Percentiles rank a stretch among this genome's conserved stretches.
Evolutionary conservation across 2,113 vertebrate species (phyloP).

Genomic region (Leucosticte australis): DNA sequence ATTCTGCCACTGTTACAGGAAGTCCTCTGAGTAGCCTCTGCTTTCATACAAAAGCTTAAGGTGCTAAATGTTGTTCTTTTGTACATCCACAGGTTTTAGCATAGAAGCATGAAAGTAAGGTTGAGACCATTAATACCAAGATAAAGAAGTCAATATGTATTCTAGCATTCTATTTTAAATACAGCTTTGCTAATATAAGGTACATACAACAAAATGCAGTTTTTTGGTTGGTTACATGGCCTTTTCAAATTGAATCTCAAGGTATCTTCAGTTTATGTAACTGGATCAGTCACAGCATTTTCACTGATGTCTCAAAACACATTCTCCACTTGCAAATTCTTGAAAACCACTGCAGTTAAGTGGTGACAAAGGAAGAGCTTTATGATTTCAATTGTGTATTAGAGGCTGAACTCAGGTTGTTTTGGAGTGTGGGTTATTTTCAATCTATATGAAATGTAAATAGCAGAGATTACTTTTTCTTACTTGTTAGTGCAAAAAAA

Average conservation of each 20-base stretch:
- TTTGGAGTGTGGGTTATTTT: background rate
- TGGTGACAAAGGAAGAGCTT: background rate
- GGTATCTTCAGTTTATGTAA: background rate
- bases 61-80: background rate
- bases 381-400: background rate
- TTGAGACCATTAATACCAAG: background rate
- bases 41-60: background rate
- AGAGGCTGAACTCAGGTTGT: background rate
- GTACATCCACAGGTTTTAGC: background rate
- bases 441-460: background rate
- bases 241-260: background rate
- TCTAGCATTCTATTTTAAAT: background rate
- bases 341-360: background rate
- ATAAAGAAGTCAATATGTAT: background rate
- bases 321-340: background rate
- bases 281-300: background rate
- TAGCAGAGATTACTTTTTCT: background rate
- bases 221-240: background rate
- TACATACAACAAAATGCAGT: background rate
- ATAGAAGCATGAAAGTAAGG: background rate
- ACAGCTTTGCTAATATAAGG: background rate
- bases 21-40: background rate
- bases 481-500: background rate
- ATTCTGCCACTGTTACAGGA: fast-evolving
- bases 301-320: background rate